Percentiles rank a stretch among this genome's conserved stretches.
Evolutionary conservation across 2,113 vertebrate genomes (phyloP).

Genomic region (Neotoma lepida): DNA sequence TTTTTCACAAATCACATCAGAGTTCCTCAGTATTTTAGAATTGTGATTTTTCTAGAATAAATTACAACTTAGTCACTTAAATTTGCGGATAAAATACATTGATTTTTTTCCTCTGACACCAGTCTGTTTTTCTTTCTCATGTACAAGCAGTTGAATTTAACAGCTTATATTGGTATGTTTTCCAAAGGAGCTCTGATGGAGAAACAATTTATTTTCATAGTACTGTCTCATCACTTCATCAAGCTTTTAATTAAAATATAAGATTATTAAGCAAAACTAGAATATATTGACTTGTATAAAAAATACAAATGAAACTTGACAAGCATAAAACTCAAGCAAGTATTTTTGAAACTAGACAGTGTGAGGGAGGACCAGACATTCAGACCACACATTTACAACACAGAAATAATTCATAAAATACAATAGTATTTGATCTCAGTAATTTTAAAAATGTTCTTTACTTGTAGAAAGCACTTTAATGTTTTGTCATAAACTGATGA

Average conservation of each 20-base stretch:
- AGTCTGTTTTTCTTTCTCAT: background rate
- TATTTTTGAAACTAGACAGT: background rate
- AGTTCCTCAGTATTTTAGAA: background rate
- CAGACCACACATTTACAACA: background rate
- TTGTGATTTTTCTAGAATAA: background rate
- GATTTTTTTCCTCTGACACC: rapidly evolving
- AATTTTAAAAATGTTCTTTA: constrained; percentile 36
- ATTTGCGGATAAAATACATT: background rate
- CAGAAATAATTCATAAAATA: background rate
- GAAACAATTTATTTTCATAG: background rate
- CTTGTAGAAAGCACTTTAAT: background rate
- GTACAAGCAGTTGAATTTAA: background rate
- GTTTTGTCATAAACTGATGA: background rate
- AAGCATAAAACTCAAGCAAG: background rate
- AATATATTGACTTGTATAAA: background rate
- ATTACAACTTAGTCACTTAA: background rate
- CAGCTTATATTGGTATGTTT: background rate
- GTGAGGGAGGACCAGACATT: constrained; percentile 17
- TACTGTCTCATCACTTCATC: background rate
- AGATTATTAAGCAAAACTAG: background rate
- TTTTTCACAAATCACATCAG: background rate
- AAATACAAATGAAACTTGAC: background rate
- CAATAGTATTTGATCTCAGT: background rate
- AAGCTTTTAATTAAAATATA: background rate
- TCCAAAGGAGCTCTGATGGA: background rate